Conservation (phyloP, 1,140 invertebrate genomes). For the Papilio polytes region DNA sequence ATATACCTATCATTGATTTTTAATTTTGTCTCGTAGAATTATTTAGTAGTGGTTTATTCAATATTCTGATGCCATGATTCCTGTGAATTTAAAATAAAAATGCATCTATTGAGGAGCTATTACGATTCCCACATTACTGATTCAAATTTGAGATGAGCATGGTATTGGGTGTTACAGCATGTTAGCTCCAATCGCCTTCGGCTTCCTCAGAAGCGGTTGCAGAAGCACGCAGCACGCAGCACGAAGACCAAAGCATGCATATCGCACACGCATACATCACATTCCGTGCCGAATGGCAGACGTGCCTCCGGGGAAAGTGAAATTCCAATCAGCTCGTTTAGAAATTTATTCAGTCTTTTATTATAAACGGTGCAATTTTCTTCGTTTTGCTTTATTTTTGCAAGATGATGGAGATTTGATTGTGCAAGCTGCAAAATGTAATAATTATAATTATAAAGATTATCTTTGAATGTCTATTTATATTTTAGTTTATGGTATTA, state of each 20-base stretch:
- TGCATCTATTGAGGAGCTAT: conserved; percentile 24
- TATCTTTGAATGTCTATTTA: neutral
- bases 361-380: conserved; percentile 18
- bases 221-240: conserved; percentile 65
- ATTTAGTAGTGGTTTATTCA: neutral
- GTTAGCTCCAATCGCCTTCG: conserved; percentile 52
- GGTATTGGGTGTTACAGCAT: conserved; percentile 42
- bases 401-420: conserved; percentile 6
- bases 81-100: neutral
- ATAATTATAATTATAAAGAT: neutral
- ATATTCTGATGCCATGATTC: neutral
- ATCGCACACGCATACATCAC: conserved; percentile 44
- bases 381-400: neutral
- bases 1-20: neutral
- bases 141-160: conserved; percentile 42
- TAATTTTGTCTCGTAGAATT: neutral
- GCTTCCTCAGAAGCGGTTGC: conserved; percentile 67
- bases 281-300: conserved; percentile 59
- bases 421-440: neutral
- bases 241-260: conserved; percentile 39
- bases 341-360: conserved; percentile 22
- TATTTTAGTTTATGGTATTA: neutral
- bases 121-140: conserved; percentile 43
- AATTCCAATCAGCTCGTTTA: conserved; percentile 48
- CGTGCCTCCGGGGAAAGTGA: conserved; percentile 61